Evolutionary conservation across 2,113 vertebrate genomes (phyloP).

Genomic region (Pampusana beccarii): DNA sequence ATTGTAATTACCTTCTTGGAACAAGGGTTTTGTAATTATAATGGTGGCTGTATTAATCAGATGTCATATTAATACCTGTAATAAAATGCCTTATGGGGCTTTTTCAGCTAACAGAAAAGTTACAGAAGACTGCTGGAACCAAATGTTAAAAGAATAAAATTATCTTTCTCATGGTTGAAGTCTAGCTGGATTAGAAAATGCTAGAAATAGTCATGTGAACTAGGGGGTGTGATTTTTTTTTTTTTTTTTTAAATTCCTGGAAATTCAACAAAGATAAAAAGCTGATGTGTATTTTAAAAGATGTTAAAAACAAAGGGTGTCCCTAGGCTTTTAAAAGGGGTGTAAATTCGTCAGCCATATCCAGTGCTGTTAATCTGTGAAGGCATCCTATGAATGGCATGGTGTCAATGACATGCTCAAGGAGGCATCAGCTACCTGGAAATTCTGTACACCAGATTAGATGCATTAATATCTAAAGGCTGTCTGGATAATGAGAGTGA

Average conservation of each 20-base stretch:
- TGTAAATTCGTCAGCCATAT: neutral
- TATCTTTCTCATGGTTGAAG: neutral
- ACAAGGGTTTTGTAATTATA: conserved; percentile 62
- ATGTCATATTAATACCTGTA: conserved; percentile 58
- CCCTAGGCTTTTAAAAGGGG: neutral
- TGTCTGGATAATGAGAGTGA: neutral
- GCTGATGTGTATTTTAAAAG: neutral
- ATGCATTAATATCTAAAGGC: neutral
- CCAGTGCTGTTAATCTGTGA: neutral
- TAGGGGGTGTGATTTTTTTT: no score
- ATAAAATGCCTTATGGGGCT: conserved; percentile 39
- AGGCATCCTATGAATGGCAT: neutral
- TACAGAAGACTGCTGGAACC: neutral
- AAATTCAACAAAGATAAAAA: neutral
- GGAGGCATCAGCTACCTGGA: neutral
- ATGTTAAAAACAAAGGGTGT: neutral
- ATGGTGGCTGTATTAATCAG: conserved; percentile 52
- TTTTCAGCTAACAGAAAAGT: neutral
- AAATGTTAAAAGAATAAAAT: conserved; percentile 37
- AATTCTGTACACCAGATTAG: neutral
- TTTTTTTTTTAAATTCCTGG: neutral
- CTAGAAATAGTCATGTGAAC: neutral
- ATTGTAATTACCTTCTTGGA: conserved; percentile 67
- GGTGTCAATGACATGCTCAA: rapidly evolving
- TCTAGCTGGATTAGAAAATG: neutral